phyloP scores from a whole-genome alignment of 2,797 vertebrate genomes.

The Eulemur albifrons region DNA sequence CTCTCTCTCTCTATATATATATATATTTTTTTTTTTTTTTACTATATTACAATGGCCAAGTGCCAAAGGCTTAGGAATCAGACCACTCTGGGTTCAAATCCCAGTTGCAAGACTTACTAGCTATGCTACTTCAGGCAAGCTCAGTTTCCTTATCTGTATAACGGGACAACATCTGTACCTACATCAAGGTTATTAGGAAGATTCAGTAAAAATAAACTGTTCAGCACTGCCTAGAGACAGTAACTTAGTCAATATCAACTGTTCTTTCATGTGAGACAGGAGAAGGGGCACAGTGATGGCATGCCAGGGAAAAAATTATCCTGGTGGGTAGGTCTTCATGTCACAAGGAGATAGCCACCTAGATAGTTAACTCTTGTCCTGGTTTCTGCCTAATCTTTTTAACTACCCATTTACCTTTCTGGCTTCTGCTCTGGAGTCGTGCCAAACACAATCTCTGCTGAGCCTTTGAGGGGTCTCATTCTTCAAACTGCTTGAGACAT shows the following conservation, averaged over 20 bases:
- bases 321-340: background rate
- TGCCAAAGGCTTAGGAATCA: background rate
- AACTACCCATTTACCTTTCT: background rate
- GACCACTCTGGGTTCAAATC: background rate
- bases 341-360: background rate
- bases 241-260: background rate
- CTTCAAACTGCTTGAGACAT: background rate
- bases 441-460: background rate
- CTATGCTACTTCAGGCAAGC: background rate
- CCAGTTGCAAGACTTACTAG: background rate
- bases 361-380: background rate
- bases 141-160: background rate
- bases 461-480: background rate
- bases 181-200: background rate
- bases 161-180: background rate
- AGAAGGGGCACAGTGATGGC: background rate
- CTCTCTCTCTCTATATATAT: too few species aligned
- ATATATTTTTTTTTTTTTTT: background rate
- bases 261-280: background rate
- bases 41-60: background rate
- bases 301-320: background rate
- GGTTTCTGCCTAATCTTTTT: background rate
- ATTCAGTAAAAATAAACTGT: background rate
- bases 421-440: conserved; percentile 32
- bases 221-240: background rate